Base-by-base conservation (phyloP, 2,888 invertebrate genomes). In the Pyrgus malvae region DNA sequence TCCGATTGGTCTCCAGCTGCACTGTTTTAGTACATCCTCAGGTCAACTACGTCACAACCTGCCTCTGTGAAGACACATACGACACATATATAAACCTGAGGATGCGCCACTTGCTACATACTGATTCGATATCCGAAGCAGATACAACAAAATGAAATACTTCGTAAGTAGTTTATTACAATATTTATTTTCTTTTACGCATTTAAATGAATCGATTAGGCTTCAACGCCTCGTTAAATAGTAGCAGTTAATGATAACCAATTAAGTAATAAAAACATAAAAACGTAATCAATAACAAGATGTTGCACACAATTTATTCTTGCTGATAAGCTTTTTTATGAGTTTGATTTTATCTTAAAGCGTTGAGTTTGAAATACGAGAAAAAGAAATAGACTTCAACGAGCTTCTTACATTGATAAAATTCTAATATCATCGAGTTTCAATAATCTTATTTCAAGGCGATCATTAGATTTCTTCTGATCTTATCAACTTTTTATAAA, bases 141-240 rank as follows among this genome's bases (percentile, higher is more conserved):
- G 57, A 60, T 45, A 53, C 60, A 59, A 42, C 53, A 48, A 67
- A 62, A 83, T 83, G 83, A 81, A 79, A 72, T 66, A 71, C 50
- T 62, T 78, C 53, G 83, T 83, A 67, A 83, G 83, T 80, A 51
- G 31, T 40, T 17, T 23, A 33, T 49, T 57, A 12, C 5, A 40
- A 40, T 35, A 11, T 6, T 35, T 14, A 16, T 6, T 6, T 23
- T 35, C 6, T 35, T 16, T 35, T 35, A 35, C 31, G n/a, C 0
- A 29, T 3, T 12, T 31, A 31, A n/a, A n/a, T n/a, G n/a, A n/a
- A n/a, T n/a, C n/a, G n/a, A n/a, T n/a, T n/a, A n/a, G n/a, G n/a
- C n/a, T n/a, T n/a, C n/a, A n/a, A n/a, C n/a, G n/a, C n/a, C n/a
- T n/a, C n/a, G n/a, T n/a, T n/a, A n/a, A n/a, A n/a, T n/a, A n/a